A percentile compares a stretch with the other conserved stretches of the same genome.
Evolutionary conservation across 2,888 invertebrate genomes (phyloP).

Genomic region (Agrochola macilenta): DNA sequence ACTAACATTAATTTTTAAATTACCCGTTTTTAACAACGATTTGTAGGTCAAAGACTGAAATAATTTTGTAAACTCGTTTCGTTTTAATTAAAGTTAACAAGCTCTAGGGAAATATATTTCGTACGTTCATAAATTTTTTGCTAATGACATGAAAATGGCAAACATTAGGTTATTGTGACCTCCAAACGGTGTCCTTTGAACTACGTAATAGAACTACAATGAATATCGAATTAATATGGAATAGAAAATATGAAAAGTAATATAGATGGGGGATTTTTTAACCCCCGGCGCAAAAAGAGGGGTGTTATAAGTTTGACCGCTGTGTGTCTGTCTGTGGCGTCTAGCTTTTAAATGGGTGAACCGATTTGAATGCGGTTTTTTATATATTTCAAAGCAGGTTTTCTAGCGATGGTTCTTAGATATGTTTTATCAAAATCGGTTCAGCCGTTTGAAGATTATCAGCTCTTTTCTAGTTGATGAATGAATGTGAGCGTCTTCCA

Average conservation of each 20-base stretch:
- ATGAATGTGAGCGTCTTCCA: too few relatives aligned
- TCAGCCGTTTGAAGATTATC: too few relatives aligned
- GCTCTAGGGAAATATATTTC: conserved; percentile 53
- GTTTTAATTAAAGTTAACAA: conserved; percentile 46
- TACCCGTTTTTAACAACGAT: conserved; percentile 20
- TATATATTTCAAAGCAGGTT: too few relatives aligned
- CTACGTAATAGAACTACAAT: background rate
- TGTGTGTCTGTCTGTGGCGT: too few relatives aligned
- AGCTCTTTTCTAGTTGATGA: too few relatives aligned
- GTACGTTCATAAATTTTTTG: conserved; percentile 27
- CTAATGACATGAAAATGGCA: conserved; percentile 29
- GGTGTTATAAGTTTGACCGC: too few relatives aligned
- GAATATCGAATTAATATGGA: background rate
- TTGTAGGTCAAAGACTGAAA: conserved; percentile 45
- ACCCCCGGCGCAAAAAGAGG: too few relatives aligned
- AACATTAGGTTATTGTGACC: conserved; percentile 16
- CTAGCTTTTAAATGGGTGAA: too few relatives aligned
- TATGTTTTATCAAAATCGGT: too few relatives aligned
- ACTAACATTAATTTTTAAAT: conserved; percentile 8
- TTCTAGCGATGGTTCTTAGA: too few relatives aligned
- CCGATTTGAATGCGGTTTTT: too few relatives aligned
- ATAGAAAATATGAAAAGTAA: background rate
- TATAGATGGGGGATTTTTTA: background rate
- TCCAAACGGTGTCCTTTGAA: conserved; percentile 14
- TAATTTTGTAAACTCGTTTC: conserved; percentile 41